Base-by-base conservation (phyloP, 2,888 invertebrate species). In the Choristoneura rosaceana region DNA sequence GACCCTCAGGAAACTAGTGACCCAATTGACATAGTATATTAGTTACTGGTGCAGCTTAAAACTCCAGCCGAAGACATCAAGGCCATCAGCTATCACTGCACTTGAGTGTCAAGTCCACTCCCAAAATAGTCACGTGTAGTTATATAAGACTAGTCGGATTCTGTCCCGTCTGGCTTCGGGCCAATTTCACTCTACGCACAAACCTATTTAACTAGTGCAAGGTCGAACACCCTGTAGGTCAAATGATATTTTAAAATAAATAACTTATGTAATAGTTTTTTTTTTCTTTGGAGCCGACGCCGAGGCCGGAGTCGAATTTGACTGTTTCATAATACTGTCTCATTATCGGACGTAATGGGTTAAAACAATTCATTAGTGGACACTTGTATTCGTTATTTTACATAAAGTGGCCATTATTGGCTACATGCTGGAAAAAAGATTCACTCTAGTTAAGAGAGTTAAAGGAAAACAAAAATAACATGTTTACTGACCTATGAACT, bases 101-200 rank as follows among this genome's bases (percentile, higher is more conserved):
- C 79, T 77, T 79, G 80, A 15, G 50, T 80, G 83, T 84, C 85
- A 86, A 86, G 86, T 79, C 79, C 82, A 77, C 69, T 66, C 73
- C 70, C 47, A 73, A 74, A 75, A 74, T 73, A 71, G 64, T 76
- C 76, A 75, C 78, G 77, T 74, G 76, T 59, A 64, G 74, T 87
- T 87, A 86, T 79, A 82, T 87, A 87, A 80, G 79, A 82, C 69
- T 50, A 75, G 61, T 41, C 43, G 70, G 81, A 82, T 80, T 76
- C 76, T 79, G 82, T 79, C 80, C 81, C 77, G 80, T 76, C 75
- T 88, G 88, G 88, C 82, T n/a, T 1, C 0, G 4, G n/a, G 84
- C 88, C 88, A 88, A 82, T n/a, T 75, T 47, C n/a, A 77, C 82
- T 82, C 81, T 80, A 86, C 85, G 82, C 83, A 81, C 75, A 61